phyloP scores from a whole-genome alignment of 2,797 vertebrate genomes.

The Mastacembelus armatus region DNA sequence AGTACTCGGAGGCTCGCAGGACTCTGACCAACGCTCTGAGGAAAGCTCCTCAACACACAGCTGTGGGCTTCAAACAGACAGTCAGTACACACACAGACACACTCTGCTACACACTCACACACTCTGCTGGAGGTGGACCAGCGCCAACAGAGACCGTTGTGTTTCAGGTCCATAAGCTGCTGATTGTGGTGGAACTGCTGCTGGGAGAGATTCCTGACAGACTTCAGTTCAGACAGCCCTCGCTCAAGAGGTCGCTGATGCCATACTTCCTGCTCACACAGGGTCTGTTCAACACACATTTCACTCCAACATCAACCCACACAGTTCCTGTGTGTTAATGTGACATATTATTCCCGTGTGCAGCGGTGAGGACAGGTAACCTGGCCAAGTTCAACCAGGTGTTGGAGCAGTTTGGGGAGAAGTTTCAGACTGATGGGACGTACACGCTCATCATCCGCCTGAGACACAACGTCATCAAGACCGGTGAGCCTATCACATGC shows the following conservation, averaged over 20 bases:
- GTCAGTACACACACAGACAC: conserved; percentile 70
- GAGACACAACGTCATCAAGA: conserved; percentile 98
- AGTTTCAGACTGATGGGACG: conserved; percentile 96
- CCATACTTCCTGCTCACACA: conserved; percentile 98
- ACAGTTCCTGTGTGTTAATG: no score
- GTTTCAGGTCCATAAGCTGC: conserved; percentile 93
- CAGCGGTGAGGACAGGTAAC: conserved; percentile 94
- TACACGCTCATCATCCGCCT: conserved; percentile 99
- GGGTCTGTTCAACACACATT: conserved; percentile 77
- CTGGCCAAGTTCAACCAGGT: conserved; percentile 97
- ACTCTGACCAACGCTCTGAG: conserved; percentile 96
- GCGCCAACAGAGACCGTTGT: no score
- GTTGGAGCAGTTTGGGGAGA: conserved; percentile 95
- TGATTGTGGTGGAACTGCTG: conserved; percentile 96
- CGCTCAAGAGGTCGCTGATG: conserved; percentile 96
- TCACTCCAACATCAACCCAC: no score
- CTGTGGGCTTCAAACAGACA: conserved; percentile 97
- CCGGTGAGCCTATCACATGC: conserved; percentile 81
- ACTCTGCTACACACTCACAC: no score
- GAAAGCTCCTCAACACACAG: conserved; percentile 96
- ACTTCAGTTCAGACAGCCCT: conserved; percentile 96
- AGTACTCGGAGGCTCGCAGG: conserved; percentile 93
- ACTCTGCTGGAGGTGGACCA: no score
- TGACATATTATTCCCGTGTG: no score
- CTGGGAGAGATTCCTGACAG: conserved; percentile 96